Conservation (phyloP, 2,888 invertebrate genomes). For the Mystacides longicornis region DNA sequence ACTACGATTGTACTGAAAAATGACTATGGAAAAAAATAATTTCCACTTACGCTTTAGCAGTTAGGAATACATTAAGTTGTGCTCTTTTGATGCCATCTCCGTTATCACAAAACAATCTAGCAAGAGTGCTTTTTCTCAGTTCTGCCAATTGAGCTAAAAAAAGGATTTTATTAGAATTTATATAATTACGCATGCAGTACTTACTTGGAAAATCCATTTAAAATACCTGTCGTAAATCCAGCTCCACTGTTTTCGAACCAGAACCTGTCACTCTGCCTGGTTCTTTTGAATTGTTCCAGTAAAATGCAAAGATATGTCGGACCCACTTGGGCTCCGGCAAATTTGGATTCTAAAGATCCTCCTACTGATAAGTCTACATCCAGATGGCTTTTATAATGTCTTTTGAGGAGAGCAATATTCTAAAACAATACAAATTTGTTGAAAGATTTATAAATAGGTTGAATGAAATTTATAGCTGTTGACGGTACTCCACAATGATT, state of each 20-base stretch:
- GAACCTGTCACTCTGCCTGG: conserved; percentile 43
- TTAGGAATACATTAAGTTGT: conserved; percentile 5
- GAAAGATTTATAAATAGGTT: too few relatives aligned
- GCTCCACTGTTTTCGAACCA: conserved; percentile 34
- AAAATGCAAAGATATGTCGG: conserved; percentile 57
- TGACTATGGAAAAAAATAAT: too few relatives aligned
- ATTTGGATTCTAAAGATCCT: conserved; percentile 72
- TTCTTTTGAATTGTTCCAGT: conserved; percentile 42
- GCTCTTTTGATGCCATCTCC: conserved; percentile 34
- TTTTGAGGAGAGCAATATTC: conserved; percentile 34
- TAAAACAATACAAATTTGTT: conserved; percentile 23
- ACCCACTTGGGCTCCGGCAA: conserved; percentile 75
- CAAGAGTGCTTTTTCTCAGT: conserved; percentile 50
- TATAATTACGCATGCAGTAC: too few relatives aligned
- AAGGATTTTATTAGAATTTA: too few relatives aligned
- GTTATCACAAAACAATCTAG: conserved; percentile 55
- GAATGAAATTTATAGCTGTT: too few relatives aligned
- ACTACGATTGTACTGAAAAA: too few relatives aligned
- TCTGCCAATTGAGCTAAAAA: conserved; percentile 45
- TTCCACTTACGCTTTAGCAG: neutral
- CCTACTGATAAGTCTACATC: conserved; percentile 88
- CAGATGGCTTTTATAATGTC: conserved; percentile 50
- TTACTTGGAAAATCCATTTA: neutral
- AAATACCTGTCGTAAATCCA: conserved; percentile 16
- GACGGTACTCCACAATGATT: too few relatives aligned